Evolutionary conservation across 2,888 invertebrate species (phyloP), one percentile per base, ranked within the genome.

Genomic region (Nebria salina): DNA sequence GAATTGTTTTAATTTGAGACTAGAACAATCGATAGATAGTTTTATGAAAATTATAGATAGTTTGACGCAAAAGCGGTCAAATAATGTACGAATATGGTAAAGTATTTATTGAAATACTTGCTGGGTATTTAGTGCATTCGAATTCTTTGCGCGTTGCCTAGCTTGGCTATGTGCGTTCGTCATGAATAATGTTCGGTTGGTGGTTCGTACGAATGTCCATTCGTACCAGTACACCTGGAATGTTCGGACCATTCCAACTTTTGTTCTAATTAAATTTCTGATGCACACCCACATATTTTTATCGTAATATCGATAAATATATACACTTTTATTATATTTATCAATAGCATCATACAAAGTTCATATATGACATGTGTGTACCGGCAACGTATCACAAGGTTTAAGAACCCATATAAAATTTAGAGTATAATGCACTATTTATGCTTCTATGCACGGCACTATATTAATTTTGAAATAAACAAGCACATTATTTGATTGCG

Each of bases 101-200:
- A 15, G 34, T 43, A 68, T 66, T 76, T 76, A 76, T 76, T 76
- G 76, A 76, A 76, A 66, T 76, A 76, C 65, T 76, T 76, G 65
- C n/a, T n/a, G 66, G 66, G 20, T 43, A 65, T 75, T 65, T 65
- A 75, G 66, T 42, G 76, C 66, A 65, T 65, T 42, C 15, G 76
- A 76, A 76, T 76, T 66, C 66, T 66, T 66, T 42, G 66, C 54
- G 73, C 54, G 73, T 20, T 13, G 66, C 8, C 54, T 54, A 7
- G 11, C 54, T 54, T 20, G 0, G 54, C 54, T 8, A 54, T 54
- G 13, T 54, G 7, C 13, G 66, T 7, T 75, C 43, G 65, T 76
- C 76, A 76, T 76, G 76, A 76, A 76, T 76, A 76, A 76, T 76
- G 76, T 68, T 65, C 66, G 54, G 34, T 34, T 76, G 15, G 76